These are phyloP conservation scores for Sitta europaea DNA, from an alignment of 2,113 vertebrate species.

Conservation along the genomic window DNA sequence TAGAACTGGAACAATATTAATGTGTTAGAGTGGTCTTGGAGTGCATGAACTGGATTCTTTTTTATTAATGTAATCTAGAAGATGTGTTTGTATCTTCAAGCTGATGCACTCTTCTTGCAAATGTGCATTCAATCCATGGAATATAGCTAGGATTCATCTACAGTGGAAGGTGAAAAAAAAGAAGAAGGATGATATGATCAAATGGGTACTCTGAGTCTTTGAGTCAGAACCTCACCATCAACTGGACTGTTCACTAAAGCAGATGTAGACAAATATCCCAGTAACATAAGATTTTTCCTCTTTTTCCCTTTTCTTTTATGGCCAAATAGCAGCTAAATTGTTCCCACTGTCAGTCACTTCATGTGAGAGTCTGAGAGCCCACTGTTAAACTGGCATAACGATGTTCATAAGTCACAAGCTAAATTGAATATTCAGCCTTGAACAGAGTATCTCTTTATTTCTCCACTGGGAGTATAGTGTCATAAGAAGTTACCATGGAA, in stretches of 20 bases:
- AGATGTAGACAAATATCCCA: neutral
- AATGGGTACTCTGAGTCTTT: neutral
- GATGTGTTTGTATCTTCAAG: neutral
- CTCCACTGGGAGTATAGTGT: neutral
- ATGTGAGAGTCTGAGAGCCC: neutral
- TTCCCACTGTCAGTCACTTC: neutral
- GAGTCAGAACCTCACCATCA: neutral
- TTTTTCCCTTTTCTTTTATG: neutral
- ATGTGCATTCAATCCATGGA: neutral
- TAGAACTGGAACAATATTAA: neutral
- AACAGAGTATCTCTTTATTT: neutral
- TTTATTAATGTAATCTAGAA: neutral
- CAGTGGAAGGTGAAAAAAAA: neutral
- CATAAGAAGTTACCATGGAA: neutral
- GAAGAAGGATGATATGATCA: neutral
- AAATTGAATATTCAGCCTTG: neutral
- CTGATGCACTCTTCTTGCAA: neutral
- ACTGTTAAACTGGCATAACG: neutral
- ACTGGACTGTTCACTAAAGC: neutral
- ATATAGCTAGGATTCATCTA: neutral
- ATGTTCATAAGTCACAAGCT: neutral
- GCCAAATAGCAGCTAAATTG: neutral
- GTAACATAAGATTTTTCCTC: accelerated
- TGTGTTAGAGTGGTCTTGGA: neutral
- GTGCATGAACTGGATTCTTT: neutral